These are phyloP conservation scores for Actinostola sp. DNA, from an alignment of 92 coral and sea anemone genomes.

Conservation along the genomic window DNA sequence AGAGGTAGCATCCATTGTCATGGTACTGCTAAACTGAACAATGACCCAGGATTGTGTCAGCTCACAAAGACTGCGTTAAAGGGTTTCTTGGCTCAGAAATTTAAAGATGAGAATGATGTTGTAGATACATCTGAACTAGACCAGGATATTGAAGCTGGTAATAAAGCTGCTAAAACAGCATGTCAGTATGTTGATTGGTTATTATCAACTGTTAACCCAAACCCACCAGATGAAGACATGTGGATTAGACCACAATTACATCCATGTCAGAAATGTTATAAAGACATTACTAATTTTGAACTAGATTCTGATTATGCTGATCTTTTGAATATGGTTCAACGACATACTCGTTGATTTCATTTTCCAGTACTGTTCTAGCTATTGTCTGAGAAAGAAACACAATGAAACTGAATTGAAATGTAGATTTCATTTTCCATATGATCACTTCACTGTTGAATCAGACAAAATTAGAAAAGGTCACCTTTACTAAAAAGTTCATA, in stretches of 20 bases:
- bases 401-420: neutral
- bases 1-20: no score
- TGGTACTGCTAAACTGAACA: no score
- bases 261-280: no score
- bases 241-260: no score
- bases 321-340: no score
- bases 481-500: constrained; percentile 25
- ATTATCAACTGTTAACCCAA: no score
- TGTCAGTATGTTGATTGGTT: constrained; percentile 66
- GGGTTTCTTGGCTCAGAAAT: constrained; percentile 56
- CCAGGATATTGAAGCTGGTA: constrained; percentile 53
- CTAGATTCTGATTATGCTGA: no score
- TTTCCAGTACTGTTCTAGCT: neutral
- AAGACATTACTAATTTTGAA: no score
- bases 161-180: constrained; percentile 53
- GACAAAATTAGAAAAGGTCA: constrained; percentile 28
- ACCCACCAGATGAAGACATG: no score
- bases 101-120: constrained; percentile 51
- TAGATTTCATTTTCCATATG: constrained; percentile 28
- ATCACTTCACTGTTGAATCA: constrained; percentile 1
- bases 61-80: constrained; percentile 32
- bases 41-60: no score
- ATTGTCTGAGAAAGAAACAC: no score
- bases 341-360: constrained; percentile 2
- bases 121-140: constrained; percentile 41